phyloP scores from a whole-genome alignment of 2,797 vertebrate genomes.

The Saguinus oedipus region DNA sequence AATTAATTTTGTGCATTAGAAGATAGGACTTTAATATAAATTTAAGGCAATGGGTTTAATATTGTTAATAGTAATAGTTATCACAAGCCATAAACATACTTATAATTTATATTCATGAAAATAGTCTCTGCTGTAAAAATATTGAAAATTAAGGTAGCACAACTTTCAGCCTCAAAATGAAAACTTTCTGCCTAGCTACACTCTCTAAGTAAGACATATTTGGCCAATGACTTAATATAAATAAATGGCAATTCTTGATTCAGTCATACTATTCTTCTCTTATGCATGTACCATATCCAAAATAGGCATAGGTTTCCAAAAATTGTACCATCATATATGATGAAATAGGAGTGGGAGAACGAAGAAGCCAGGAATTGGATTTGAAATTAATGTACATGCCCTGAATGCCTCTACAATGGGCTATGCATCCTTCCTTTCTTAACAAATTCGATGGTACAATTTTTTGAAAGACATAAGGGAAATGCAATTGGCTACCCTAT shows the following conservation, averaged over 20 bases:
- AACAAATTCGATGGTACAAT: background rate
- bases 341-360: background rate
- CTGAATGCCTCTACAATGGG: accelerated
- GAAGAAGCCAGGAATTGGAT: background rate
- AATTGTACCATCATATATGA: background rate
- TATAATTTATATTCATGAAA: background rate
- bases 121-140: background rate
- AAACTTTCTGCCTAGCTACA: background rate
- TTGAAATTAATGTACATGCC: accelerated
- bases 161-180: background rate
- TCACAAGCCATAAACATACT: background rate
- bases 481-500: accelerated
- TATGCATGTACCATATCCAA: background rate
- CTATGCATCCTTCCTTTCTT: background rate
- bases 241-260: background rate
- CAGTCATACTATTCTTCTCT: background rate
- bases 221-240: background rate
- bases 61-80: slow-evolving; percentile 9
- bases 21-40: background rate
- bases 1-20: slow-evolving; percentile 59
- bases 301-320: background rate
- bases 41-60: slow-evolving; percentile 1
- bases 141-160: background rate
- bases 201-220: background rate
- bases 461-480: background rate